A percentile compares a stretch with the other conserved stretches of the same genome.
Conservation (phyloP, 2,113 vertebrate species). For the Dicrurus megarhynchus region DNA sequence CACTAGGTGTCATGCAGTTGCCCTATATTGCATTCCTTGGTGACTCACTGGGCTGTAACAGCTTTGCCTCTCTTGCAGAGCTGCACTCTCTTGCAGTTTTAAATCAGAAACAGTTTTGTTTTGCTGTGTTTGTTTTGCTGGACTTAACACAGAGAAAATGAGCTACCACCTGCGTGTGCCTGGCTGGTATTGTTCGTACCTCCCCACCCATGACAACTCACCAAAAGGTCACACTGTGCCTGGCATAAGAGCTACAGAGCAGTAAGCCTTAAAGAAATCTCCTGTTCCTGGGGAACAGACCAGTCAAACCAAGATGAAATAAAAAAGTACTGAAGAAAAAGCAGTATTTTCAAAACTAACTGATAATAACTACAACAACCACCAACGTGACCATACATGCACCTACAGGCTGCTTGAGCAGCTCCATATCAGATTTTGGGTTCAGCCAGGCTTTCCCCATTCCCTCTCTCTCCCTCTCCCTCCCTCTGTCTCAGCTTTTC, state of each 20-base stretch:
- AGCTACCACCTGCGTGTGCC: neutral
- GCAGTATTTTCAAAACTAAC: neutral
- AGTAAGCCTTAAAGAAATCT: neutral
- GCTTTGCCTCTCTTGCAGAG: neutral
- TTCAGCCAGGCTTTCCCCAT: neutral
- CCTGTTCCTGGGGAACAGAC: neutral
- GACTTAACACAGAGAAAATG: neutral
- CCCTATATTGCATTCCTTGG: neutral
- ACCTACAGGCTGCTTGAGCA: neutral
- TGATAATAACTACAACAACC: neutral
- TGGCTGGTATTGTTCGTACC: neutral
- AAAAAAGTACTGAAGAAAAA: neutral
- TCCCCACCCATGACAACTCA: conserved; percentile 32
- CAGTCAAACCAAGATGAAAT: neutral
- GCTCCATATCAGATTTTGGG: neutral
- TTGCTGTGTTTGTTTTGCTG: neutral
- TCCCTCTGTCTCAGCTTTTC: neutral
- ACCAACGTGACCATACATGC: neutral
- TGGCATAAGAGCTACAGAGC: neutral
- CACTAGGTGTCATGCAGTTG: neutral
- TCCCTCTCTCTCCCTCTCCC: neutral
- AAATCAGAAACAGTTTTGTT: neutral
- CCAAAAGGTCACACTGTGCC: neutral
- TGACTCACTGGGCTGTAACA: neutral
- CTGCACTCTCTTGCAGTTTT: neutral